Conservation (phyloP, 2,113 vertebrate species). For the Elephantulus edwardii region DNA sequence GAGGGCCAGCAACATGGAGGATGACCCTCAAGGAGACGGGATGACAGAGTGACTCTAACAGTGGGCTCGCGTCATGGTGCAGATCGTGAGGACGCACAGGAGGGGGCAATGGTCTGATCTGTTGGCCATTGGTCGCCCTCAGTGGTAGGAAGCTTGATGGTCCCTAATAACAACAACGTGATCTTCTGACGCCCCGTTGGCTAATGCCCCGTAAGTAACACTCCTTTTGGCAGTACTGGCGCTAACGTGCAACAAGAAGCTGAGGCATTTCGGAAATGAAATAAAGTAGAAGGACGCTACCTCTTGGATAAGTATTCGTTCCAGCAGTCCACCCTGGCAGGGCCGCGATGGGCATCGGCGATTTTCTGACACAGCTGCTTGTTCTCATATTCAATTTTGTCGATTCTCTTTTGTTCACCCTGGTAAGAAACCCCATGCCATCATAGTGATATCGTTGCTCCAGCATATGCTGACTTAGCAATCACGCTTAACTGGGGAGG, state of each 20-base stretch:
- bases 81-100: too few species aligned
- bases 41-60: too few species aligned
- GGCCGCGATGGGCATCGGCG: conserved; percentile 66
- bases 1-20: too few species aligned
- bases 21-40: too few species aligned
- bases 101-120: too few species aligned
- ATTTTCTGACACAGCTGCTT: conserved; percentile 76
- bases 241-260: not conserved
- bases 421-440: conserved; percentile 56
- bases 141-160: too few species aligned
- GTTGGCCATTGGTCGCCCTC: too few species aligned
- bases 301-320: conserved; percentile 74
- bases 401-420: conserved; percentile 74
- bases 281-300: not conserved
- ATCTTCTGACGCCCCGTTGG: not conserved
- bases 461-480: rapidly evolving
- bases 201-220: not conserved
- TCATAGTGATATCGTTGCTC: not conserved
- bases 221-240: not conserved
- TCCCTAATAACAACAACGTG: not conserved
- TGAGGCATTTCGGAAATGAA: not conserved
- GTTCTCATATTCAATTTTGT: conserved; percentile 78
- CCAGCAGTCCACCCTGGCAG: conserved; percentile 78
- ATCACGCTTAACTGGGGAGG: not conserved
- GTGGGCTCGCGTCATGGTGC: too few species aligned